Evolutionary conservation across 2,888 invertebrate genomes (phyloP).

Genomic region (Oeneis ivallda): DNA sequence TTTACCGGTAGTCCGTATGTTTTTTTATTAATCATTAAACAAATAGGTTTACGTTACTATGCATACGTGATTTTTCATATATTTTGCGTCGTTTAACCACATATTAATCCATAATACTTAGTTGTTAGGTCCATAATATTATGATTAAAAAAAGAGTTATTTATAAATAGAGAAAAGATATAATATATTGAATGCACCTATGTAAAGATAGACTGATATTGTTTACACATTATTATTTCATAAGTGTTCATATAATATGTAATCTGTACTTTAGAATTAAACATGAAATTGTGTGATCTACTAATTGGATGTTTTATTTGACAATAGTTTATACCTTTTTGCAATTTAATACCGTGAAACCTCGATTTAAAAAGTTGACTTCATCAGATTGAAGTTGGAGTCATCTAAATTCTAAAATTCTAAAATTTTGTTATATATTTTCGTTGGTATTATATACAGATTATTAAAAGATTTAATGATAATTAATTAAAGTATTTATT

Average conservation of each 20-base stretch:
- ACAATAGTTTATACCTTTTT: neutral
- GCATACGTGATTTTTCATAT: conserved; percentile 1
- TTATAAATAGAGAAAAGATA: conserved; percentile 55
- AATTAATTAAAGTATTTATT: too few species aligned
- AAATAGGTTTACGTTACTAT: neutral
- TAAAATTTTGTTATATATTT: too few species aligned
- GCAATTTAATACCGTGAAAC: too few species aligned
- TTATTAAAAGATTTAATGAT: too few species aligned
- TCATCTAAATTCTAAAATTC: too few species aligned
- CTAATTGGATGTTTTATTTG: conserved; percentile 38
- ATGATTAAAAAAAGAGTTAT: conserved; percentile 48
- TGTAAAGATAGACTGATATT: conserved; percentile 61
- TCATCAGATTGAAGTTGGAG: too few species aligned
- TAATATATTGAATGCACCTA: conserved; percentile 59
- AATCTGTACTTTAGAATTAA: conserved; percentile 48
- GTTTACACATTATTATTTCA: conserved; percentile 40
- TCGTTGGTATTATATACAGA: too few species aligned
- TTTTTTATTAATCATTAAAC: neutral
- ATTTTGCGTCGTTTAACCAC: conserved; percentile 20
- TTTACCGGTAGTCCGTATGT: neutral
- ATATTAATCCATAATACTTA: conserved; percentile 25
- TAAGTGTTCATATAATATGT: conserved; percentile 45
- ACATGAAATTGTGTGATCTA: conserved; percentile 50
- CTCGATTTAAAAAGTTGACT: too few species aligned
- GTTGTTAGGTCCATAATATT: conserved; percentile 39